A percentile compares a stretch with the other conserved stretches of the same genome.
Conservation (phyloP, 2,113 vertebrate species). For the Vicugna pacos region DNA sequence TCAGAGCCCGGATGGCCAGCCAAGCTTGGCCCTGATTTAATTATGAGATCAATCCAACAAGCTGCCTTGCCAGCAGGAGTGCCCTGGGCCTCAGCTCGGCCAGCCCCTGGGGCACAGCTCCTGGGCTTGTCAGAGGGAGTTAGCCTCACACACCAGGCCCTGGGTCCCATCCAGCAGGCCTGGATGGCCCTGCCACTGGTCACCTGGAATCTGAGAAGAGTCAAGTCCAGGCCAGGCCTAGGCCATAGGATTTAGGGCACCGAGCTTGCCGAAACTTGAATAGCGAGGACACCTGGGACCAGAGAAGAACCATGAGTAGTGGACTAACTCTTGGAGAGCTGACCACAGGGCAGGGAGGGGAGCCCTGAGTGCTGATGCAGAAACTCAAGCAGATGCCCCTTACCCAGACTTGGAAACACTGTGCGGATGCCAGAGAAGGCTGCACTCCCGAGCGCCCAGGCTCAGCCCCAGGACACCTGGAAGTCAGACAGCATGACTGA, state of each 20-base stretch:
- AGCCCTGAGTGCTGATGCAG: neutral
- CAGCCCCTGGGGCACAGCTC: conserved; percentile 31
- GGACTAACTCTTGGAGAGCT: neutral
- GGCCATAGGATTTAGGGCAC: neutral
- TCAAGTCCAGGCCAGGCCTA: neutral
- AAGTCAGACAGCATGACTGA: neutral
- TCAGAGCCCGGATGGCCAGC: conserved; percentile 22
- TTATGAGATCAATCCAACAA: conserved; percentile 64
- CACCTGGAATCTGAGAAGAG: neutral
- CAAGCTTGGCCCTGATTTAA: conserved; percentile 64
- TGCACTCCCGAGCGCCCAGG: neutral
- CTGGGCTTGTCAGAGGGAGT: conserved; percentile 73
- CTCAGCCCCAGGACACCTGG: neutral
- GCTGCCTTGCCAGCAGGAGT: conserved; percentile 52
- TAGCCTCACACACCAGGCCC: conserved; percentile 42
- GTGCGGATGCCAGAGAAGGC: neutral
- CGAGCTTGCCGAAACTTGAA: neutral
- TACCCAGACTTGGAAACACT: neutral
- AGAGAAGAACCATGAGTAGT: neutral
- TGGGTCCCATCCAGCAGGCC: conserved; percentile 64
- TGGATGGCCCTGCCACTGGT: neutral
- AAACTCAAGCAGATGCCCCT: neutral
- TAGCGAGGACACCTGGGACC: neutral
- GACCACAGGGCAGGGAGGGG: rapidly evolving
- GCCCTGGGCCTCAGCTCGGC: conserved; percentile 59